A percentile compares a stretch with the other conserved stretches of the same genome.
phyloP scores from a whole-genome alignment of 2,113 vertebrate genomes.

The Malurus cyaneus region DNA sequence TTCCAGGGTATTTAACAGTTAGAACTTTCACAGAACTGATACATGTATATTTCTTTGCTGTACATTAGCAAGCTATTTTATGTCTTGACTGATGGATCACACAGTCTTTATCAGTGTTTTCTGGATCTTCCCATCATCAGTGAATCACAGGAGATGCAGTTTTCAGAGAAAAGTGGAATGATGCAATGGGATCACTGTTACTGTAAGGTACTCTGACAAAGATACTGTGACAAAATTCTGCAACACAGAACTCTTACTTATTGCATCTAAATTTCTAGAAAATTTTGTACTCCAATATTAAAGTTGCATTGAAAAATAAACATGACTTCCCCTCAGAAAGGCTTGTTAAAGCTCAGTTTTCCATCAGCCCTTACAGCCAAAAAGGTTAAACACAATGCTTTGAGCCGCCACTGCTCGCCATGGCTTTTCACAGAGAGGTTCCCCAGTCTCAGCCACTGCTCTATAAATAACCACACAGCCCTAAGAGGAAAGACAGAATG shows the following conservation, averaged over 20 bases:
- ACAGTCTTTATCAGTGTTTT: neutral
- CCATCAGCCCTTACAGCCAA: neutral
- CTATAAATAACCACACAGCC: neutral
- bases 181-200: neutral
- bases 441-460: neutral
- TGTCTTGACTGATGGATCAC: neutral
- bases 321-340: fast-evolving
- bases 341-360: neutral
- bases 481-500: neutral
- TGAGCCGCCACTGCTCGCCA: neutral
- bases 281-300: neutral
- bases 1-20: neutral
- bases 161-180: neutral
- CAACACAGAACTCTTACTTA: neutral
- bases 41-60: neutral
- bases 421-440: neutral
- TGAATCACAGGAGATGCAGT: neutral
- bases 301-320: neutral
- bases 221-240: neutral
- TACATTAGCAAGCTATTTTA: neutral
- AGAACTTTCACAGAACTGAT: neutral
- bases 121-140: neutral
- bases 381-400: neutral
- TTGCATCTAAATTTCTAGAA: neutral
- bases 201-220: neutral